phyloP scores from a whole-genome alignment of 1,140 invertebrate genomes.

The Eufriesea mexicana region DNA sequence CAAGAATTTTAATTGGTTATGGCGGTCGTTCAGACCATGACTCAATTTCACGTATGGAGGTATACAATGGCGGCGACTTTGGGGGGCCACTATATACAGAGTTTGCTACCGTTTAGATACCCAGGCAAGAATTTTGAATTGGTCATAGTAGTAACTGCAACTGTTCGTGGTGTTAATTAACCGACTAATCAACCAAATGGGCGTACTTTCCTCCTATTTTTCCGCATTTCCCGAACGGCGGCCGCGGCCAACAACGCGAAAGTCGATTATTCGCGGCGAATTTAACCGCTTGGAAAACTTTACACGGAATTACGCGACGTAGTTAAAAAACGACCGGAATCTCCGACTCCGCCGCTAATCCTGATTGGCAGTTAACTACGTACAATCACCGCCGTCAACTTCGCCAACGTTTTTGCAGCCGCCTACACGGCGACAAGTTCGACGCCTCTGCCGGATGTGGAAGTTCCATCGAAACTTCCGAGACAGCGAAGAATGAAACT shows the following conservation, averaged over 20 bases:
- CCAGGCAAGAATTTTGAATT: too few relatives aligned
- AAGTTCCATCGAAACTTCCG: slow-evolving; percentile 59
- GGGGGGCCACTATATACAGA: too few relatives aligned
- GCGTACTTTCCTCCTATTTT: background rate
- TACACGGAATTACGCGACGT: slow-evolving; percentile 10
- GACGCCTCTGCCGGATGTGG: slow-evolving; percentile 47
- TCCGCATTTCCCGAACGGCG: too few relatives aligned
- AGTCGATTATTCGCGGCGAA: slow-evolving; percentile 20
- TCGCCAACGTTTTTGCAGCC: slow-evolving; percentile 46
- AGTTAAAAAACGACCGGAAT: slow-evolving; percentile 32
- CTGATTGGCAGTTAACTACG: slow-evolving; percentile 63
- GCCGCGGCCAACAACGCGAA: background rate
- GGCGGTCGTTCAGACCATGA: too few relatives aligned
- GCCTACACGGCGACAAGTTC: slow-evolving; percentile 59
- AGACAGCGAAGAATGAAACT: slow-evolving; percentile 55
- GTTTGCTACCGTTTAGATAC: too few relatives aligned
- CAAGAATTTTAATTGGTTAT: too few relatives aligned
- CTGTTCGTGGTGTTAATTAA: too few relatives aligned
- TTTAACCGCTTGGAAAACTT: slow-evolving; percentile 22
- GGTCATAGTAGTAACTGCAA: too few relatives aligned
- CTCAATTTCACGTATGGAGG: too few relatives aligned
- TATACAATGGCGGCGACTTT: too few relatives aligned
- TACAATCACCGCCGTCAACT: slow-evolving; percentile 28
- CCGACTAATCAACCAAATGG: too few relatives aligned
- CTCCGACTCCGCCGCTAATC: slow-evolving; percentile 41